Base-by-base conservation (phyloP, 2,888 invertebrate species). In the Harpagoxenus sublaevis region DNA sequence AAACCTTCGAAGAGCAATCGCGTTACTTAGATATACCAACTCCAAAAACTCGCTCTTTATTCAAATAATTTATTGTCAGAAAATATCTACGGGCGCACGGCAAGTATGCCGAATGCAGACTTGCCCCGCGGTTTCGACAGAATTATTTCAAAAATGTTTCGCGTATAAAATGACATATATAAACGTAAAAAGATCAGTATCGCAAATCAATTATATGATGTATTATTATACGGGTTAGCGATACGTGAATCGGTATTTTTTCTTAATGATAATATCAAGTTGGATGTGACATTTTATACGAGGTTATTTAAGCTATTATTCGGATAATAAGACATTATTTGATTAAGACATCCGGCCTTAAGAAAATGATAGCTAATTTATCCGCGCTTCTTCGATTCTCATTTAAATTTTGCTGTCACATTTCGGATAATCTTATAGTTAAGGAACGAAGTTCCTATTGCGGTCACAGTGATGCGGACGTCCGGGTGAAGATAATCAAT, bases 351-450 rank as follows among this genome's bases (percentile, higher is more conserved):
- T 68, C 45, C 45, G n/a, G 42, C n/a, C 1, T 57, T 53, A 68
- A 35, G 78, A 57, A 68, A 78, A 78, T 68, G n/a, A 57, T 45
- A 45, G 68, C 9, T 45, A 51, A 51, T 78, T 66, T 28, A 42
- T 9, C 45, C 10, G 53, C 28, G 53, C 15, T 45, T 70, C 42
- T 65, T 48, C 45, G 18, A 66, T 53, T 6, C 12, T 53, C 39
- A 48, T 48, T 68, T 53, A 57, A 57, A 6, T n/a, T 45, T 66
- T 70, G 70, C 55, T 57, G n/a, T 55, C 68, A 68, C 8, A 78
- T 78, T 78, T 78, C 42, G 12, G 53, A 48, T 78, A 78, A 78
- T 78, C 15, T 31, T 68, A 70, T 45, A 70, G 8, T 12, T n/a
- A 55, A 23, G 6, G 23, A 53, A 45, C 15, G 10, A 57, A 28